A percentile compares a stretch with the other conserved stretches of the same genome.
Evolutionary conservation across 2,113 vertebrate genomes (phyloP).

Genomic region (Carassius carassius): DNA sequence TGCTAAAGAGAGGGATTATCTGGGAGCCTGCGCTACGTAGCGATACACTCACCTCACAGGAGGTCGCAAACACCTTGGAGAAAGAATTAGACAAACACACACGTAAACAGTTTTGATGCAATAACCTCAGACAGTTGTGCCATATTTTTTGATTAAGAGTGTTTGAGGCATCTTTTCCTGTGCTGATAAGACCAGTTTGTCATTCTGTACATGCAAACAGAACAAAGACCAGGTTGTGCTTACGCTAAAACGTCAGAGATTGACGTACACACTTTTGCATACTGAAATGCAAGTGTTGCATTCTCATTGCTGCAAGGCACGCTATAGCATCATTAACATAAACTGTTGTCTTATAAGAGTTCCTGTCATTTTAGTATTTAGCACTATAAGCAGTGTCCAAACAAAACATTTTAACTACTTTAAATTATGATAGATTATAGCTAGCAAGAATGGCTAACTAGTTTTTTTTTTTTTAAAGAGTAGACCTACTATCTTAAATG

Average conservation of each 20-base stretch:
- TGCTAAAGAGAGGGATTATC: constrained; percentile 46
- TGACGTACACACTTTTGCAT: background rate
- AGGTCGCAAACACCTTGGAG: background rate
- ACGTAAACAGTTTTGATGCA: background rate
- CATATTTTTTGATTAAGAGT: background rate
- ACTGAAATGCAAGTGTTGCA: background rate
- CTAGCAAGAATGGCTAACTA: background rate
- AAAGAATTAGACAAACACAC: constrained; percentile 17
- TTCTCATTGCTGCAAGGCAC: background rate
- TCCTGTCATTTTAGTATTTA: background rate
- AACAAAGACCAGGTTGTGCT: background rate
- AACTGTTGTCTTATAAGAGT: background rate
- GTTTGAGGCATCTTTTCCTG: background rate
- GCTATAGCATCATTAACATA: background rate
- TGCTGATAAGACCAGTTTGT: background rate
- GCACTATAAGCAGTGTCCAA: background rate
- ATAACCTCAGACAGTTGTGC: constrained; percentile 4
- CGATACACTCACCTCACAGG: background rate
- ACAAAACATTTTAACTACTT: background rate
- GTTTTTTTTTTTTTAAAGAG: background rate
- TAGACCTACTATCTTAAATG: background rate
- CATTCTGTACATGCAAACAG: background rate
- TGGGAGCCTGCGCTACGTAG: background rate
- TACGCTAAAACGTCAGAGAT: background rate
- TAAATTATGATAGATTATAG: background rate